Conservation (phyloP, 2,888 invertebrate species). For the Philhelius pedissequus region DNA sequence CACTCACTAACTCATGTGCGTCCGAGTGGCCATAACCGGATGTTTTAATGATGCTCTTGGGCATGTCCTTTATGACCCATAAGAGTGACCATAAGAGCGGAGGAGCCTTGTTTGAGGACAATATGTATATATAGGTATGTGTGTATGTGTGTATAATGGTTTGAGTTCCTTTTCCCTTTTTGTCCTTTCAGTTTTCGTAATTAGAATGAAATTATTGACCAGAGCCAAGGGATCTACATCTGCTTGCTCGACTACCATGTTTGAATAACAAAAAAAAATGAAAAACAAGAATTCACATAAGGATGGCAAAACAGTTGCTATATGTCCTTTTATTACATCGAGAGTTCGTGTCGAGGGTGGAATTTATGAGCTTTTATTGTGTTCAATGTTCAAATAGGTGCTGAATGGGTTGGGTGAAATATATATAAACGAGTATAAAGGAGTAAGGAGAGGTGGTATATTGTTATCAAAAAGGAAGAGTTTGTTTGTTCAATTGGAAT, state of each 20-base stretch:
- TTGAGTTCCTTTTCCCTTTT: conserved; percentile 10
- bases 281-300: conserved; percentile 11
- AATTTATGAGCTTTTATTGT: conserved; percentile 62
- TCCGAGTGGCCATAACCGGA: conserved; percentile 54
- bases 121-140: too few species aligned
- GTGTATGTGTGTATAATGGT: conserved; percentile 12
- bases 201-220: conserved; percentile 66
- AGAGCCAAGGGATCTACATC: conserved; percentile 47
- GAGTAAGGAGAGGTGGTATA: neutral
- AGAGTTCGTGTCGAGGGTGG: conserved; percentile 32
- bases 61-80: conserved; percentile 57
- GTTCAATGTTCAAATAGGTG: conserved; percentile 1
- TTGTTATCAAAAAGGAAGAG: neutral
- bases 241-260: conserved; percentile 40
- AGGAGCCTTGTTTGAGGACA: conserved; percentile 9
- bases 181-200: conserved; percentile 49
- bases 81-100: conserved; percentile 12
- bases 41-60: conserved; percentile 65
- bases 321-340: conserved; percentile 52
- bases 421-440: too few species aligned
- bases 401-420: neutral
- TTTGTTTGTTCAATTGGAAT: conserved; percentile 60
- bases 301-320: conserved; percentile 21
- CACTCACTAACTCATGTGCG: conserved; percentile 38
- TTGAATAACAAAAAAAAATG: neutral